phyloP scores from a whole-genome alignment of 2,888 invertebrate genomes.

The Dryococelus australis region DNA sequence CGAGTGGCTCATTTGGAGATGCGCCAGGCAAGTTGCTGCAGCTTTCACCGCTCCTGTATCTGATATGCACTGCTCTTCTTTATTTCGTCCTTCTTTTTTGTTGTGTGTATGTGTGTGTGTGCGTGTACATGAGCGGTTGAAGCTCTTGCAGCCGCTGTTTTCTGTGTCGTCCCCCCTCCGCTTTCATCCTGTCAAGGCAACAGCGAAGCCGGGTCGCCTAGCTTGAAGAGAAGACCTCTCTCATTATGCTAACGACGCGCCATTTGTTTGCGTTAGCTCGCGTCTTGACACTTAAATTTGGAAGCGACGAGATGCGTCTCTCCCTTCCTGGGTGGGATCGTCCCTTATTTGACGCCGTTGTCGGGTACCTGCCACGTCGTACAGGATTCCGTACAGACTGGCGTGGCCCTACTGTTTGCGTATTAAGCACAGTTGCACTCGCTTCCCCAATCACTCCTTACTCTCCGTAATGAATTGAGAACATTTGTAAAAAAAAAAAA shows the following conservation, averaged over 20 bases:
- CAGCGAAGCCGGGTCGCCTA: not conserved
- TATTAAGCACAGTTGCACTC: too few relatives aligned
- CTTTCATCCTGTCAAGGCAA: not conserved
- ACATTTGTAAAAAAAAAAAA: too few relatives aligned
- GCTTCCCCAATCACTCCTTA: too few relatives aligned
- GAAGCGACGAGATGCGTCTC: too few relatives aligned
- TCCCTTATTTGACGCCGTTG: too few relatives aligned
- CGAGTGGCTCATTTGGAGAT: not conserved
- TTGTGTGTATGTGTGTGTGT: not conserved
- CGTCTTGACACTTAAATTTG: too few relatives aligned
- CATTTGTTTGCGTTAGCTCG: not conserved
- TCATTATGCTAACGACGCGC: not conserved
- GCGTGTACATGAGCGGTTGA: not conserved
- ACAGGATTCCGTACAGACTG: too few relatives aligned
- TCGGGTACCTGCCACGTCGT: too few relatives aligned
- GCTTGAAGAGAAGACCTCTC: not conserved
- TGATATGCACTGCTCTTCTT: not conserved
- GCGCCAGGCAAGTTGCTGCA: not conserved
- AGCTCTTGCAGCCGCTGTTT: not conserved
- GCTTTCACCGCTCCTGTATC: not conserved
- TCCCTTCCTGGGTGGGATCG: too few relatives aligned
- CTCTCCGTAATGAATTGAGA: too few relatives aligned
- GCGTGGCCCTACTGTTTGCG: too few relatives aligned
- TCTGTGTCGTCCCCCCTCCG: not conserved
- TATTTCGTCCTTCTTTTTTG: not conserved